Conservation (phyloP, 2,888 invertebrate genomes). For the Cheilosia scutellata region DNA sequence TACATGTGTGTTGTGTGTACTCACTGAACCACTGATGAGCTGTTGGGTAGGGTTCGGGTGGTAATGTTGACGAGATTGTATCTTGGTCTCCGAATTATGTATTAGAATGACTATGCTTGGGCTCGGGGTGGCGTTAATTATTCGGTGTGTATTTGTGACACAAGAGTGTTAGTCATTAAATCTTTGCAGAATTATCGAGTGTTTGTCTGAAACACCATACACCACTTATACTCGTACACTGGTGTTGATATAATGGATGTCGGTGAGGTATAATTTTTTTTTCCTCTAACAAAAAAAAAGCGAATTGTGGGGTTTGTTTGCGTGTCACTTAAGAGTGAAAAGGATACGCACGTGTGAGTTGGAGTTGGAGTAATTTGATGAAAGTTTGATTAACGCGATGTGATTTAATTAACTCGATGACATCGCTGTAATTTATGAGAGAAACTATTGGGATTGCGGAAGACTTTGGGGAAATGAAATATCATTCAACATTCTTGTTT, state of each 20-base stretch:
- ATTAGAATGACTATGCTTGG: neutral
- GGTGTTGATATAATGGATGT: slow-evolving; percentile 66
- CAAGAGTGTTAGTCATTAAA: slow-evolving; percentile 64
- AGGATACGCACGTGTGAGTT: slow-evolving; percentile 26
- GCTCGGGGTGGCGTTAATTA: slow-evolving; percentile 44
- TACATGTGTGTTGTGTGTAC: neutral
- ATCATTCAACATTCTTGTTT: slow-evolving; percentile 31
- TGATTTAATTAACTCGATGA: slow-evolving; percentile 66
- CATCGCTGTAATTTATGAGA: slow-evolving; percentile 25
- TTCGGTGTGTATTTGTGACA: slow-evolving; percentile 36
- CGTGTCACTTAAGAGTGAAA: slow-evolving; percentile 51
- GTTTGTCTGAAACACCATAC: slow-evolving; percentile 9
- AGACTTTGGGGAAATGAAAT: slow-evolving; percentile 34
- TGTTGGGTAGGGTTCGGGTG: neutral
- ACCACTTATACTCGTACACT: slow-evolving; percentile 10
- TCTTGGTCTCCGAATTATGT: slow-evolving; percentile 35
- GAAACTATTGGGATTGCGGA: neutral
- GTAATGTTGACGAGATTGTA: slow-evolving; percentile 42
- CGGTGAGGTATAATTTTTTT: slow-evolving; percentile 7
- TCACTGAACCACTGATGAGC: neutral
- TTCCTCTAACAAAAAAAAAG: slow-evolving; percentile 1
- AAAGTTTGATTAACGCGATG: slow-evolving; percentile 62
- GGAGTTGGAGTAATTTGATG: slow-evolving; percentile 51
- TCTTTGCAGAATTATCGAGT: slow-evolving; percentile 64
- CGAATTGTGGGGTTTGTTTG: slow-evolving; percentile 10